Conservation (phyloP, 2,888 invertebrate species). For the Magallana nippona region DNA sequence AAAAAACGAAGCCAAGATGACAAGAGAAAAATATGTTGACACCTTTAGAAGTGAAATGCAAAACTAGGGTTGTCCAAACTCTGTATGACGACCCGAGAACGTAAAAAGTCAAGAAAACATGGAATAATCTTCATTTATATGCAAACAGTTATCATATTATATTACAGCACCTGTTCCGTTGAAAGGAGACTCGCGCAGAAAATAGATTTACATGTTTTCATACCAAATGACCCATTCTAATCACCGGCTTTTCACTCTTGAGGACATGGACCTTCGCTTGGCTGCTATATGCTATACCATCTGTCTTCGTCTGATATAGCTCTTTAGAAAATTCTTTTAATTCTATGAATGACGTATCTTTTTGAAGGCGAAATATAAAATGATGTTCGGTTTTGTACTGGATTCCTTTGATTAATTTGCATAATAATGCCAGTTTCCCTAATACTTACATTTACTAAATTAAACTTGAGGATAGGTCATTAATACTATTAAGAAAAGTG, state of each 20-base stretch:
- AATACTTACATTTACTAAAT: constrained; percentile 14
- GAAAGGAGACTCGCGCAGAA: background rate
- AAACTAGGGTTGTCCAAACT: constrained; percentile 20
- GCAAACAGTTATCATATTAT: constrained; percentile 10
- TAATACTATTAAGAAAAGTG: background rate
- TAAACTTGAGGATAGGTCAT: constrained; percentile 17
- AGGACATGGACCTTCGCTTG: background rate
- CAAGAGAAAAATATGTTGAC: constrained; percentile 20
- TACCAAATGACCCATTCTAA: constrained; percentile 3
- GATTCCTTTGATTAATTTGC: background rate
- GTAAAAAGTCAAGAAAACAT: constrained; percentile 20
- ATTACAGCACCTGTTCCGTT: constrained; percentile 13
- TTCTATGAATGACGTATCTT: constrained; percentile 16
- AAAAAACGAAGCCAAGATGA: background rate
- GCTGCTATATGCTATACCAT: background rate
- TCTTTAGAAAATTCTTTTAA: background rate
- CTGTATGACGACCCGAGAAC: background rate
- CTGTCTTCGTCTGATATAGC: background rate
- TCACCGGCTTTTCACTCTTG: background rate
- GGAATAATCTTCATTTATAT: constrained; percentile 24
- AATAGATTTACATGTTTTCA: constrained; percentile 8
- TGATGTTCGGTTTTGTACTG: background rate
- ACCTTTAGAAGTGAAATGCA: constrained; percentile 24
- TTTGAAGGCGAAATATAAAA: background rate
- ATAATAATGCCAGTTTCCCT: constrained; percentile 20